Evolutionary conservation across 2,113 vertebrate species (phyloP), one percentile per base, ranked within the genome.

Genomic region (Malurus elegans): DNA sequence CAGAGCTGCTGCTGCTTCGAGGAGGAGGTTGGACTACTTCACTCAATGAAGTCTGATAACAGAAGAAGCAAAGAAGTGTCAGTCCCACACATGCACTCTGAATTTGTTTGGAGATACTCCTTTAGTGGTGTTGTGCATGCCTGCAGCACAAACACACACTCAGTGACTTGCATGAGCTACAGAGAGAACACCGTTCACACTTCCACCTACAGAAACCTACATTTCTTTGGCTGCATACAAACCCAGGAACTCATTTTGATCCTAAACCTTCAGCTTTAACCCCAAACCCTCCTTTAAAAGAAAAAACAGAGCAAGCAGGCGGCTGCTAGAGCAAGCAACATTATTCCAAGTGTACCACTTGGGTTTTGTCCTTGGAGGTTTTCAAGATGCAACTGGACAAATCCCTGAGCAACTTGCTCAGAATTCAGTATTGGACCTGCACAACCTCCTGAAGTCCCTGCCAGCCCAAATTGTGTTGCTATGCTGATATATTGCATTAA

Each of bases 391-490:
- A 82, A 9, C 1, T n/a, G n/a, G 38, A 65, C 38, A 80, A 88
- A 86, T 9, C 8, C 42, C 45, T 50, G 6, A 88, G 38, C 6
- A 73, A 54, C 25, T 10, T 80, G 38, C 38, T 76, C 69, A 5
- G 1, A 70, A 86, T 45, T 65, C 76, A 70, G 29, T 1, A 15
- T 0, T 57, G 53, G 53, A 20, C 8, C 36, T 51, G 53, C 31
- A 64, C 4, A 13, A 45, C 24, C 8, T 48, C 67, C 79, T 57
- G 18, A 70, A 72, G 19, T 5, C 58, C 60, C n/a, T 31, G 17
- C 69, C 64, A 65, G 21, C 9, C 29, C 14, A 1, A 56, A 64
- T 0, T 23, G 16, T 3, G 9, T 0, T 23, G 17, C 60, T 25
- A 4, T 2, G 24, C 10, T 60, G 56, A 10, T 21, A 6, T 1